Base-by-base conservation (phyloP, 2,797 vertebrate genomes). In the Lerista edwardsae region DNA sequence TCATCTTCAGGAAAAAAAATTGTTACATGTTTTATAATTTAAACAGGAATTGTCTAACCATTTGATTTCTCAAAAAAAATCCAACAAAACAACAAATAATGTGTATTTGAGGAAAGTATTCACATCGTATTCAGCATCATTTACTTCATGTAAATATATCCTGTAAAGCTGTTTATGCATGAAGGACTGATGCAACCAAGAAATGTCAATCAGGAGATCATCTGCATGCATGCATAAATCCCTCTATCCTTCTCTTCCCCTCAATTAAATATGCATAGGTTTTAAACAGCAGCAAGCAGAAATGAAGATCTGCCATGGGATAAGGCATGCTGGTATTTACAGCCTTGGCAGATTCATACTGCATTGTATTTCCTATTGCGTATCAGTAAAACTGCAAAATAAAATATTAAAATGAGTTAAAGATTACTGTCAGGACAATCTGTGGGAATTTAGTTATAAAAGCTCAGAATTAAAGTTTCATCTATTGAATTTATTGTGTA, bases 171-270 rank as follows among this genome's bases (percentile, higher is more conserved):
- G 92, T 90, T 92, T 90, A 85, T 90, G 87, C 86, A 89, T 65
- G 86, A 92, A 93, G 84, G 89, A 91, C 88, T 93, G 88, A 93
- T 91, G 88, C 85, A 91, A 90, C 87, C 89, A 92, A 84, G 90
- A 90, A 93, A 85, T 93, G 91, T 93, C 91, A 89, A 65, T 93
- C 91, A 94, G 79, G 84, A 90, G 25, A 90, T 87, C 86, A 92
- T 90, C 91, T 91, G 84, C 14, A 83, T 67, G 81, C 81, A 76
- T 84, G 84, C 4, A 0, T 77, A 87, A 90, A 92, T 77, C 74
- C 74, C 72, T 69, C 88, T 21, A 29, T 76, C 39, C 72, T 84
- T 84, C 76, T 85, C 82, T 57, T 4, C 39, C 51, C 29, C 47
- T 82, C 59, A 78, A 88, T 57, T 59, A 84, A 91, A 76, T 82